Conservation (phyloP, 2,797 vertebrate species). For the Hemitrygon akajei region DNA sequence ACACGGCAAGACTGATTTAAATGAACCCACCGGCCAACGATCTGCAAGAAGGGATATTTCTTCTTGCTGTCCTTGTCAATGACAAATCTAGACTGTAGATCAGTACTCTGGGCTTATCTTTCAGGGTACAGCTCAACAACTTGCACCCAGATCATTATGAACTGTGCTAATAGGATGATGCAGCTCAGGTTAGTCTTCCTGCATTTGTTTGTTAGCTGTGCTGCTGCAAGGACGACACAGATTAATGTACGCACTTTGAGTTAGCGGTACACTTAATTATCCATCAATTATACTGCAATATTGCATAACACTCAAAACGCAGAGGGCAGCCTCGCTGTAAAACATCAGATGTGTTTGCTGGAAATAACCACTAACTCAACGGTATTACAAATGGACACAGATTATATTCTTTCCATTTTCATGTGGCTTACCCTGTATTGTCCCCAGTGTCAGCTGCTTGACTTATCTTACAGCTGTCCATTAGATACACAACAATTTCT, state of each 20-base stretch:
- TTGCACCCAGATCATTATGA: background rate
- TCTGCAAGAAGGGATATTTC: background rate
- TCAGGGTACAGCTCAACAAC: background rate
- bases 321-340: background rate
- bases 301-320: background rate
- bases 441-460: background rate
- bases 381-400: background rate
- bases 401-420: background rate
- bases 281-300: background rate
- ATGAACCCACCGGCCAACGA: background rate
- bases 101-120: background rate
- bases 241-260: background rate
- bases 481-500: too few relatives aligned
- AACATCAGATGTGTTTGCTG: background rate
- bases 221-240: background rate
- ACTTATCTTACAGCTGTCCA: background rate
- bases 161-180: background rate
- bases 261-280: background rate
- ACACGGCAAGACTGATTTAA: background rate
- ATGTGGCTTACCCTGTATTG: background rate
- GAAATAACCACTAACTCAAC: background rate
- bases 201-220: background rate
- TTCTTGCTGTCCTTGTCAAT: background rate
- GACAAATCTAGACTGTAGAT: background rate
- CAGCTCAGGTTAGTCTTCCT: background rate